Evolutionary conservation across 1,140 invertebrate genomes (phyloP), one percentile per base, ranked within the genome.

Genomic region (Drosophila triauraria): DNA sequence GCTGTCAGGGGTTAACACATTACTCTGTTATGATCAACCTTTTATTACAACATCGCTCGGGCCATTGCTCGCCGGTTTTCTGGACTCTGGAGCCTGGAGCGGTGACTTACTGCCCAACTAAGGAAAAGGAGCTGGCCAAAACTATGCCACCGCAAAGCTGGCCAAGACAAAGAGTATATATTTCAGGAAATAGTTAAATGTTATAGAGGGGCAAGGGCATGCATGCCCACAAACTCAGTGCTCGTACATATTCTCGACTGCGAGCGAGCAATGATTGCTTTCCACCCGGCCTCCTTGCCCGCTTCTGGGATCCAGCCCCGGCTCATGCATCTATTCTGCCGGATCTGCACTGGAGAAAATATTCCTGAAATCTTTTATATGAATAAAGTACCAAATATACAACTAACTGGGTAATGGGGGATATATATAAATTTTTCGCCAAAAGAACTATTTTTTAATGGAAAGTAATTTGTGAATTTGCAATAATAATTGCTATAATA

Each of bases 111-210:
- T 20, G 69, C 27, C 53, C 53, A 60, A 47, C 53, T 42, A 27
- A 72, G 12, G 67, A 46, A n/a, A 40, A 43, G 69, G 20, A 38
- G 69, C 54, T 32, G 38, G 46, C 68, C 70, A 17, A 72, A 74
- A 72, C 70, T 72, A 72, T 72, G 70, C 70, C 54, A 72, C 70
- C 70, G 47, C 70, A 74, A 20, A 59, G 69, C 44, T 58, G 53
- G 67, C 67, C 69, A 72, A 74, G 68, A 60, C 43, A 51, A 50
- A 51, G 70, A 72, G 70, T 74, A 72, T 74, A 72, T 72, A 74
- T 74, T 60, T 74, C 70, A 72, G 70, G 54, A 60, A 72, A 74
- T 40, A 74, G 67, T 72, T 72, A 50, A 72, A 72, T 72, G 56
- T 72, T 72, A 72, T 72, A 40, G 44, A n/a, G 69, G 65, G 44